Base-by-base conservation (phyloP, 2,888 invertebrate species). In the Mythimna impura region DNA sequence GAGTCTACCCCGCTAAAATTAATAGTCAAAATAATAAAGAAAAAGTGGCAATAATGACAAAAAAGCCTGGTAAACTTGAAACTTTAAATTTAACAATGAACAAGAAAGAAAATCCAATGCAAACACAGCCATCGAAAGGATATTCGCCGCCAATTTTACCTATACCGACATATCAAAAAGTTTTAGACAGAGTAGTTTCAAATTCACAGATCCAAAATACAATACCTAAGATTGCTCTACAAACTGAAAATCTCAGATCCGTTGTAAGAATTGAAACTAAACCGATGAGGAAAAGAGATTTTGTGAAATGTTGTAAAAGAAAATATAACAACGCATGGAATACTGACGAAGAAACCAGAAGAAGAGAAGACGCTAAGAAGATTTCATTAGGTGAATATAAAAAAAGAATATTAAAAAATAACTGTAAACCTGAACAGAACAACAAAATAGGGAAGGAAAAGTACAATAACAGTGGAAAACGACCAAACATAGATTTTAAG, bases 61-160 rank as follows among this genome's bases (percentile, higher is more conserved):
- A 67, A 7, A 78, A 68, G 0, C 65, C 64, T 6, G 64, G 60
- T 14, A 43, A 10, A 1, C 61, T 61, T 54, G 77, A 69, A 58
- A 36, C 63, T 52, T 52, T 67, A 10, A 55, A 66, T 25, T 36
- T 74, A 25, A 58, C 67, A 12, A 47, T 63, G 36, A 61, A 79
- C 14, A 34, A 71, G 1, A 81, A 52, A 14, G 62, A 43, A 1
- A n/a, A 47, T 14, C 20, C 1, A 25, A 10, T 12, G n/a, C 30
- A 58, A 62, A 63, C 25, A 30, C 66, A 71, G 8, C 50, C 55
- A 67, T 20, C 34, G 52, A 81, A 76, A 30, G 88, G 86, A 25
- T 94, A 94, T 82, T 94, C 94, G 0, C 88, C 93, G 3, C 90
- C 94, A 2, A 92, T 94, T 72, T 87, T 93, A 57, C 93, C 94